Conservation (phyloP, 2,888 invertebrate genomes). For the Cataglyphis cursor region DNA sequence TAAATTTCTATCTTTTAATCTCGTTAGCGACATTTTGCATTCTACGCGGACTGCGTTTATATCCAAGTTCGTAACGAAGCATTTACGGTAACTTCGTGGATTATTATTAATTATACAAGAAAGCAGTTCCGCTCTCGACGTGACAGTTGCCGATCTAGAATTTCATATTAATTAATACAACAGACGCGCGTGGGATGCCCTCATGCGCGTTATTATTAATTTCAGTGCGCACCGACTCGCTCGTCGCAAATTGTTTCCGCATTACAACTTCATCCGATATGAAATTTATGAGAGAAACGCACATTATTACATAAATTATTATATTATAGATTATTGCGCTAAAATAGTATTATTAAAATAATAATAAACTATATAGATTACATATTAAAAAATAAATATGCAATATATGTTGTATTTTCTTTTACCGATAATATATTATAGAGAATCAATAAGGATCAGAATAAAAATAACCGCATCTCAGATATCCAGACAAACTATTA, state of each 20-base stretch:
- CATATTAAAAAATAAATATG: constrained; percentile 1
- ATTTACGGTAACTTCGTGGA: constrained; percentile 31
- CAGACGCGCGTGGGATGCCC: constrained; percentile 32
- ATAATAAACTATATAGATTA: constrained; percentile 3
- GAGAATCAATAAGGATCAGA: background rate
- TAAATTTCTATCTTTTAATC: constrained; percentile 30
- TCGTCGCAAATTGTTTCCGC: constrained; percentile 46
- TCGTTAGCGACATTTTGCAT: constrained; percentile 28
- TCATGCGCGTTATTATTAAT: constrained; percentile 54
- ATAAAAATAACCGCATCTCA: constrained; percentile 6
- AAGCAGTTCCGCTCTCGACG: constrained; percentile 9
- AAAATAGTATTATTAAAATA: background rate
- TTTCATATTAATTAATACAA: constrained; percentile 56
- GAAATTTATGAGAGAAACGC: constrained; percentile 6
- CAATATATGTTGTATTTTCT: background rate
- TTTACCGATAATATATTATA: constrained; percentile 6
- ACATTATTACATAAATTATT: constrained; percentile 35
- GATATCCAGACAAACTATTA: constrained; percentile 9
- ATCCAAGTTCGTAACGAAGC: constrained; percentile 31
- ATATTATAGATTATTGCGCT: background rate
- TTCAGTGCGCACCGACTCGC: constrained; percentile 17
- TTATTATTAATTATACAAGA: constrained; percentile 52
- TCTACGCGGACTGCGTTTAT: constrained; percentile 16
- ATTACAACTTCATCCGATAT: constrained; percentile 45
- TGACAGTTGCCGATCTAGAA: constrained; percentile 51